A percentile compares a stretch with the other conserved stretches of the same genome.
Evolutionary conservation across 2,888 invertebrate genomes (phyloP).

Genomic region (Myathropa florea): DNA sequence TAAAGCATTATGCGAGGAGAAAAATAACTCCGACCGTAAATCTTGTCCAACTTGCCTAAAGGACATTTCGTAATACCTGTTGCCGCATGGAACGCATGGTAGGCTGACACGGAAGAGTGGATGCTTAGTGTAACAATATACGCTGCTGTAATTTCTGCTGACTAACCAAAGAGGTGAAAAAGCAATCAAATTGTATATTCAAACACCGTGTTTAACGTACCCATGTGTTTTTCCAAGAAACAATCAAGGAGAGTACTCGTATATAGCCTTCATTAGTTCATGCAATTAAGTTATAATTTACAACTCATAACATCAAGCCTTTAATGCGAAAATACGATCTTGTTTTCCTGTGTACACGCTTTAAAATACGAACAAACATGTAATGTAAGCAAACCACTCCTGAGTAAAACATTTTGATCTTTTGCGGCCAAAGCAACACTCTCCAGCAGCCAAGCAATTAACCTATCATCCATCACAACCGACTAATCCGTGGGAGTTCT

Average conservation of each 20-base stretch:
- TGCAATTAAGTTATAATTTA: neutral
- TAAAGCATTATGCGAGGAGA: no score
- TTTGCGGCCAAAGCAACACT: neutral
- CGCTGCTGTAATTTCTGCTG: no score
- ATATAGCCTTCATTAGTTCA: neutral
- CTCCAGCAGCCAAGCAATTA: neutral
- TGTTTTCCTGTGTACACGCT: neutral
- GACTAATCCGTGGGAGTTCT: conserved; percentile 1
- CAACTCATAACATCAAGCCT: neutral
- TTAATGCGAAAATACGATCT: neutral
- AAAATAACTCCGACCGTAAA: no score
- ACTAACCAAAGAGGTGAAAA: no score
- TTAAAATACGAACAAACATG: neutral
- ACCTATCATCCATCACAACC: neutral
- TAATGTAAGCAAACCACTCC: neutral
- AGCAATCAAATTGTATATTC: neutral
- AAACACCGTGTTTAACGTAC: neutral
- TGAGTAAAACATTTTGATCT: neutral
- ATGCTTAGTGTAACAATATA: no score
- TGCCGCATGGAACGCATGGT: no score
- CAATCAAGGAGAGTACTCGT: neutral
- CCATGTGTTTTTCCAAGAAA: neutral
- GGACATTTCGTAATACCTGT: no score
- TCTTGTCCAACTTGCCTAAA: no score
- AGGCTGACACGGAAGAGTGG: no score